Percentiles rank a stretch among this genome's conserved stretches.
Conservation (phyloP, 2,797 vertebrate species). For the Valencia hispanica region DNA sequence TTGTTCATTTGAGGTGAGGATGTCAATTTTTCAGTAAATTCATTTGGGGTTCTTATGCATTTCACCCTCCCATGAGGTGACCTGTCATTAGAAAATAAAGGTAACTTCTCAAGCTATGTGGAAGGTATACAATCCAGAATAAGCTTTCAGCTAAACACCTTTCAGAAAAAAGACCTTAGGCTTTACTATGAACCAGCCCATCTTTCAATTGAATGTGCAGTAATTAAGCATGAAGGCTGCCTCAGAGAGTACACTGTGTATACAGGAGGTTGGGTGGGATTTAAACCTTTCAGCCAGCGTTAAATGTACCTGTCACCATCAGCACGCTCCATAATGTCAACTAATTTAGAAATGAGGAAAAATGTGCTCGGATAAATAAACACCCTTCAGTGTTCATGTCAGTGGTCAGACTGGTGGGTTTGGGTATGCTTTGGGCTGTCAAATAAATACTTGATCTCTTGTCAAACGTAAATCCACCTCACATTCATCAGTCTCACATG, state of each 20-base stretch:
- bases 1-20: slow-evolving; percentile 19
- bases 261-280: slow-evolving; percentile 56
- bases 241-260: slow-evolving; percentile 43
- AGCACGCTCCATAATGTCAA: slow-evolving; percentile 63
- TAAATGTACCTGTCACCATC: slow-evolving; percentile 73
- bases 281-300: slow-evolving; percentile 63
- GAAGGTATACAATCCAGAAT: slow-evolving; percentile 25
- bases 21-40: slow-evolving; percentile 11
- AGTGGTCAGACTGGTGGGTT: slow-evolving; percentile 39
- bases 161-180: slow-evolving; percentile 12
- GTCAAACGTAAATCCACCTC: slow-evolving; percentile 54
- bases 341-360: slow-evolving; percentile 62
- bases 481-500: slow-evolving; percentile 47
- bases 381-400: slow-evolving; percentile 44
- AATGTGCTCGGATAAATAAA: slow-evolving; percentile 73
- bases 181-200: slow-evolving; percentile 52
- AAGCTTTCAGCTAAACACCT: slow-evolving; percentile 26
- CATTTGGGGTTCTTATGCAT: slow-evolving; percentile 13
- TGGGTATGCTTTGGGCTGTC: slow-evolving; percentile 45
- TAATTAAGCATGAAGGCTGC: slow-evolving; percentile 66
- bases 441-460: slow-evolving; percentile 50
- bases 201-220: slow-evolving; percentile 40
- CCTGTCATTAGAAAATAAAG: neutral
- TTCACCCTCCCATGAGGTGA: slow-evolving; percentile 1
- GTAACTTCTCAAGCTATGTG: slow-evolving; percentile 11